These are phyloP conservation scores for Calypte anna DNA, from an alignment of 2,113 vertebrate species.

Conservation along the genomic window DNA sequence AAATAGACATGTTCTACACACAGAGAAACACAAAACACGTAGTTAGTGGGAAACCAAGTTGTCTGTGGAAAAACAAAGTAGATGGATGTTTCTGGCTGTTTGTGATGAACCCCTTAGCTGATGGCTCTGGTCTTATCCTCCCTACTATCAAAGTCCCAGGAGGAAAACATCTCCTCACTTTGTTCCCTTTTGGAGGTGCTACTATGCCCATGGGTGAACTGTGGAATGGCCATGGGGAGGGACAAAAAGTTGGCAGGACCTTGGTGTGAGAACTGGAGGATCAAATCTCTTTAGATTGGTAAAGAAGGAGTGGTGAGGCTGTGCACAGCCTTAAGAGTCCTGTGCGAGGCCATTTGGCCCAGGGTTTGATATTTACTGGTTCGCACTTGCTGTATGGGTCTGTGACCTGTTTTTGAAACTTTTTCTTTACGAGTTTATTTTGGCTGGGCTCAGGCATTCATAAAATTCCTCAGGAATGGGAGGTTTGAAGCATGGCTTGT, in stretches of 20 bases:
- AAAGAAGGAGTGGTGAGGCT: fast-evolving
- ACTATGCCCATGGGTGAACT: neutral
- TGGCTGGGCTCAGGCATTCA: constrained; percentile 83
- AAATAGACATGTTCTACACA: neutral
- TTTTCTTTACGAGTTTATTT: constrained; percentile 85
- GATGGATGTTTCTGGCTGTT: neutral
- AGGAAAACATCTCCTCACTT: neutral
- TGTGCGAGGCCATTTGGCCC: neutral
- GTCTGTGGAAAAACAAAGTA: neutral
- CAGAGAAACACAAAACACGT: neutral
- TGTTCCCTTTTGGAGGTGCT: neutral
- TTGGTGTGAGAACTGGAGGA: neutral
- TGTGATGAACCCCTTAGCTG: fast-evolving
- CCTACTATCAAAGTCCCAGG: neutral
- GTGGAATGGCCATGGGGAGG: neutral
- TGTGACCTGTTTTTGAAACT: constrained; percentile 81
- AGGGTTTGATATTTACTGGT: constrained; percentile 72
- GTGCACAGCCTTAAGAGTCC: neutral
- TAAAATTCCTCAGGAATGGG: constrained; percentile 85
- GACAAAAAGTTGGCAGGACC: neutral
- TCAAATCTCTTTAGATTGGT: neutral
- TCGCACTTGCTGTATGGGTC: constrained; percentile 79
- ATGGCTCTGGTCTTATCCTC: neutral
- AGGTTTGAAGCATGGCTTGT: constrained; percentile 81
- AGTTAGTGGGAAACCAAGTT: neutral